These are phyloP conservation scores for Melieria picta DNA, from an alignment of 2,888 invertebrate species.

Conservation along the genomic window DNA sequence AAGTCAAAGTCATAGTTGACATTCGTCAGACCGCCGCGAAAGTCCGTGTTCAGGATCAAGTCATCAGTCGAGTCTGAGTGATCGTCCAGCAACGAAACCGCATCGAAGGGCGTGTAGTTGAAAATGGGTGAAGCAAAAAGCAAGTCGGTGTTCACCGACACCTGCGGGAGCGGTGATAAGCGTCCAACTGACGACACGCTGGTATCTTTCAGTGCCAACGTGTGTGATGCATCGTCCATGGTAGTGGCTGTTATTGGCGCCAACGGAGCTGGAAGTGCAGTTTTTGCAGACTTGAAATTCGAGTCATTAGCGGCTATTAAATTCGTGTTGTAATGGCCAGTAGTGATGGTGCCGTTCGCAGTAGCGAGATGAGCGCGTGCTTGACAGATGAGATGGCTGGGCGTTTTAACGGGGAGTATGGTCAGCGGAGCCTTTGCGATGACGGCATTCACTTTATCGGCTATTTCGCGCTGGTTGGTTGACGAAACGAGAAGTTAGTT, in stretches of 20 bases:
- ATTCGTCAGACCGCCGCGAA: slow-evolving; percentile 73
- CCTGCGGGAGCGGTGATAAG: slow-evolving; percentile 51
- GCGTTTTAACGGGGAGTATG: slow-evolving; percentile 73
- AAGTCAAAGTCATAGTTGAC: slow-evolving; percentile 82
- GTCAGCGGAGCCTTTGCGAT: slow-evolving; percentile 80
- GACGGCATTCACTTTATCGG: slow-evolving; percentile 76
- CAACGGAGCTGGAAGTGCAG: slow-evolving; percentile 35
- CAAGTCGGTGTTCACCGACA: slow-evolving; percentile 65
- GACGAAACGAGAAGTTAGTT: slow-evolving; percentile 27
- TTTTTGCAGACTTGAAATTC: slow-evolving; percentile 27
- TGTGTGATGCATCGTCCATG: slow-evolving; percentile 38
- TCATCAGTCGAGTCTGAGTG: slow-evolving; percentile 71
- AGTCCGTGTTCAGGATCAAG: slow-evolving; percentile 63
- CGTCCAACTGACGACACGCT: slow-evolving; percentile 49
- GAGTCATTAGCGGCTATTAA: slow-evolving; percentile 50
- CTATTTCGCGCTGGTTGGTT: slow-evolving; percentile 74
- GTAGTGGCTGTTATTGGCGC: slow-evolving; percentile 25
- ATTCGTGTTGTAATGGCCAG: slow-evolving; percentile 61
- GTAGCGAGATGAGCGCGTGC: slow-evolving; percentile 49
- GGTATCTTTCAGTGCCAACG: slow-evolving; percentile 53
- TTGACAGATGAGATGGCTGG: slow-evolving; percentile 68
- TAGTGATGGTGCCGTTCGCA: slow-evolving; percentile 27
- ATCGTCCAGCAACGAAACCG: slow-evolving; percentile 69
- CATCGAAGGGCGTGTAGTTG: slow-evolving; percentile 69
- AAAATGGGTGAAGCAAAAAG: slow-evolving; percentile 71